Evolutionary conservation across 2,113 vertebrate species (phyloP).

Genomic region (Pluvianellus socialis): DNA sequence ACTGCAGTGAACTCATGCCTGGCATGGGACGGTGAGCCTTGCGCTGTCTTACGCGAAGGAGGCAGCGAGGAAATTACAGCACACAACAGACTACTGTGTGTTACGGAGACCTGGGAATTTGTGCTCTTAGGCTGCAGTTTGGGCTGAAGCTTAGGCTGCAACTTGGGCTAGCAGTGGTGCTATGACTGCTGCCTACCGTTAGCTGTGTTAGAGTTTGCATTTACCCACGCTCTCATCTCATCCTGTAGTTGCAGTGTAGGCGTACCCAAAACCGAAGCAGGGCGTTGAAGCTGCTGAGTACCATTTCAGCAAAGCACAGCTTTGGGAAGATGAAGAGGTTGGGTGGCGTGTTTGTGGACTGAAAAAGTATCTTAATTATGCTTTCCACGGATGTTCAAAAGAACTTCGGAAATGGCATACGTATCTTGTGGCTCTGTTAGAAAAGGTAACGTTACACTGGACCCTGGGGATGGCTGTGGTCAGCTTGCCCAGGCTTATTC

Average conservation of each 20-base stretch:
- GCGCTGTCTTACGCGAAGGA: not conserved
- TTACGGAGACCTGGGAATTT: not conserved
- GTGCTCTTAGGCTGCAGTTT: not conserved
- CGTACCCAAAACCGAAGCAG: not conserved
- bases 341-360: not conserved
- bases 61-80: not conserved
- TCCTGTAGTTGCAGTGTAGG: not conserved
- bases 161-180: not conserved
- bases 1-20: not conserved
- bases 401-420: rapidly evolving
- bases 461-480: not conserved
- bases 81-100: rapidly evolving
- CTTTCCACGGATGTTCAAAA: not conserved
- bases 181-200: not conserved
- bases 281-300: not conserved
- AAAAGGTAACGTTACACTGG: rapidly evolving
- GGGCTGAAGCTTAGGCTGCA: not conserved
- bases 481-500: not conserved
- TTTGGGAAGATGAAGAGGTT: not conserved
- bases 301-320: not conserved
- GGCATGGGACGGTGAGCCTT: not conserved
- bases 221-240: not conserved
- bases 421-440: not conserved
- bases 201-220: not conserved
- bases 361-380: not conserved